Evolutionary conservation across 2,113 vertebrate genomes (phyloP), one percentile per base, ranked within the genome.

Genomic region (Henicopernis longicauda): DNA sequence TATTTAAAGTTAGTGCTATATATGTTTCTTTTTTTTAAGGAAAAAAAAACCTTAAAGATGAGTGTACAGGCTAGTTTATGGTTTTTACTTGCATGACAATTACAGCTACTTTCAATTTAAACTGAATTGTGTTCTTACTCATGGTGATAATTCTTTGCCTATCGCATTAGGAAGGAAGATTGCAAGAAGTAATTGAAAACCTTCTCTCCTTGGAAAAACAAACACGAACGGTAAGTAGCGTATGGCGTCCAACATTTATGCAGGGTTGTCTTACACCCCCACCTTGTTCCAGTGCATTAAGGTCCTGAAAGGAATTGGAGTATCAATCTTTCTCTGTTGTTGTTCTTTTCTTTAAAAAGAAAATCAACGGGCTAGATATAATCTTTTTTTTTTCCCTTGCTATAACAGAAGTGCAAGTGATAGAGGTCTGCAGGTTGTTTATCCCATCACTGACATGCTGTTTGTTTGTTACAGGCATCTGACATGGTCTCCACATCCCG

Each of bases 401-500:
- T 47, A 3, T 45, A 32, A 16, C 3, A 50, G 26, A 73, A 72
- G 10, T 72, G 38, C 36, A 73, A 16, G 17, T 36, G 22, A 10
- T 25, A 36, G 74, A n/a, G 44, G 47, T 21, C 34, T 93, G 49
- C 61, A 42, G 18, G n/a, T 31, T 63, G 44, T 82, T 72, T 55
- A 13, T 71, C 78, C 66, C 27, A 21, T 87, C 61, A 7, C 25
- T 90, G 14, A 36, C 38, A 3, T 16, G 0, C 31, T 91, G 58
- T 95, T 70, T 58, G 9, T 97, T 86, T 95, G 32, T 89, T 95
- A 3, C 95, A 99, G 99, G 99, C 99, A 58, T 99, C 99, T 52
- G 99, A 99, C 93, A 99, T 99, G 99, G 97, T 99, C 86, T 99
- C 99, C 38, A 99, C 99, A 25, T 99, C 99, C 74, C 98, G 99